Percentiles rank a stretch among this genome's conserved stretches.
These are phyloP conservation scores for Andrena trimmerana DNA, from an alignment of 2,888 invertebrate genomes.

Conservation along the genomic window DNA sequence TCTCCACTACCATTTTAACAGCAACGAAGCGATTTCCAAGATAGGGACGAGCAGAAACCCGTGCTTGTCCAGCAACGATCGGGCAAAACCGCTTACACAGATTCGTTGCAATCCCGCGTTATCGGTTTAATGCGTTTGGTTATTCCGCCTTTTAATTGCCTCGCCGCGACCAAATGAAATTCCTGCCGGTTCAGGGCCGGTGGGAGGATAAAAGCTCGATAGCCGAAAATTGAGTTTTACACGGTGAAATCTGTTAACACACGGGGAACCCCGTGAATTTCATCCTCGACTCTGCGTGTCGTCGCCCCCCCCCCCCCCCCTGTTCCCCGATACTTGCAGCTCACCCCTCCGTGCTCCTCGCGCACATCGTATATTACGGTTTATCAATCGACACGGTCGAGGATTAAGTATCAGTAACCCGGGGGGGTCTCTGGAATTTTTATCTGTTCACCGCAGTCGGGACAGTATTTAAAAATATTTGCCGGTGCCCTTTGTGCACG, in stretches of 20 bases:
- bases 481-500: conserved; percentile 24
- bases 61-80: conserved; percentile 6
- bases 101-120: conserved; percentile 61
- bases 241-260: conserved; percentile 63
- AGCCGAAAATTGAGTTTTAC: conserved; percentile 65
- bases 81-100: conserved; percentile 64
- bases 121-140: conserved; percentile 70
- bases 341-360: background rate
- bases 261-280: conserved; percentile 34
- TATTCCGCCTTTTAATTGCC: conserved; percentile 71
- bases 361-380: conserved; percentile 39
- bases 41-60: background rate
- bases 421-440: conserved; percentile 28
- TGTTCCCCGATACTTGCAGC: background rate
- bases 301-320: background rate
- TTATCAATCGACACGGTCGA: conserved; percentile 52
- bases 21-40: background rate
- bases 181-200: conserved; percentile 12
- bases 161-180: conserved; percentile 65
- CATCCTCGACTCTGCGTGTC: conserved; percentile 38
- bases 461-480: conserved; percentile 26
- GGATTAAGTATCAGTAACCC: conserved; percentile 48
- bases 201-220: conserved; percentile 23
- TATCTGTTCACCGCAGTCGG: conserved; percentile 44
- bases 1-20: too few species aligned